Evolutionary conservation across 2,888 invertebrate species (phyloP), one percentile per base, ranked within the genome.

Genomic region (Ormyrus pomaceus): DNA sequence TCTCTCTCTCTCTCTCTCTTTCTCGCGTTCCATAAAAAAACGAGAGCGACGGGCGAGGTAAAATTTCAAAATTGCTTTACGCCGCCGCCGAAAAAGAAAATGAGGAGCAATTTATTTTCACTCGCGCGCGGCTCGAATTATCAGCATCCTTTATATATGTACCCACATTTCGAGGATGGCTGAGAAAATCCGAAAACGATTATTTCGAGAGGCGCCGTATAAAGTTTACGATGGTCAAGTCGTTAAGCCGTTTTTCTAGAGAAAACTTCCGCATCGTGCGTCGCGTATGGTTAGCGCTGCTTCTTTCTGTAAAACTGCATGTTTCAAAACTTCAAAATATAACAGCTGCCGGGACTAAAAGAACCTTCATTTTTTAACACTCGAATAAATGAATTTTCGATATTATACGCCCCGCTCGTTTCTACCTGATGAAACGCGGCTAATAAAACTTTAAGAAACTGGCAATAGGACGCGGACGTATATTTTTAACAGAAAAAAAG

Each of bases 401-500:
- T 34, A 34, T 4, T 34, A 4, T 4, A 34, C 34, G 34, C 34
- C 34, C 34, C 34, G 34, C 34, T 34, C 34, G 34, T 34, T 34
- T 0, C 34, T 34, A 34, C 34, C 34, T 34, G 34, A 34, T 4
- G 34, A 34, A 4, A 4, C 34, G 34, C 34, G 34, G 34, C 34
- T 34, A 4, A 72, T 61, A 10, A 81, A 82, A 79, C 83, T 83
- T 82, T 80, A 79, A 82, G 82, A 85, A 34, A 85, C 84, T 85
- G 83, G 84, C 84, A 85, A 85, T 86, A 85, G 83, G 84, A 86
- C 87, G 85, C 86, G 86, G 87, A 86, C 86, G 86, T 34, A 3
- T 34, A 34, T 84, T 85, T 83, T 77, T 85, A 87, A 87, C 86
- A 86, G 85, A 85, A 86, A 88, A 87, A 85, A 87, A 86, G 82